A percentile compares a stretch with the other conserved stretches of the same genome.
Evolutionary conservation across 2,888 invertebrate genomes (phyloP).

Genomic region (Amblyjoppa fuscipennis): DNA sequence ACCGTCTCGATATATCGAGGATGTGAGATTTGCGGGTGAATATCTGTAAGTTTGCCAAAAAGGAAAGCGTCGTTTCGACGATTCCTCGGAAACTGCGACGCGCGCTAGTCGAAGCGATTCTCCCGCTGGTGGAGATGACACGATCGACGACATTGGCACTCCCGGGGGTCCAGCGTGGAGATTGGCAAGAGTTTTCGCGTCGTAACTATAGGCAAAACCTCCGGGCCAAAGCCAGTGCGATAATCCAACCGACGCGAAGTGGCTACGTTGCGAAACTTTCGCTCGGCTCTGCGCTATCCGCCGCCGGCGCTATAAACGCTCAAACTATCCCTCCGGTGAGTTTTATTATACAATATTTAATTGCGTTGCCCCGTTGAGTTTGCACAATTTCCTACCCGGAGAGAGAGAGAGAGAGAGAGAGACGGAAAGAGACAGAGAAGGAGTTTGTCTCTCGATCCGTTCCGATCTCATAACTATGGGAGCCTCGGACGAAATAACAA

Average conservation of each 20-base stretch:
- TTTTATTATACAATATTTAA: conserved; percentile 53
- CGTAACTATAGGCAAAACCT: not conserved
- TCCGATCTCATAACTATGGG: not conserved
- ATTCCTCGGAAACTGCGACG: conserved; percentile 18
- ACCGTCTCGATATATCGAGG: not conserved
- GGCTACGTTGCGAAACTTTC: conserved; percentile 34
- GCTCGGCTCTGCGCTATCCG: not conserved
- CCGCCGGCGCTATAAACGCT: not conserved
- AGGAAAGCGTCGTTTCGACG: conserved; percentile 28
- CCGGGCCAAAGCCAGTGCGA: conserved; percentile 1
- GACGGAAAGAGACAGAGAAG: not conserved
- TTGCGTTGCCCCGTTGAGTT: conserved; percentile 50
- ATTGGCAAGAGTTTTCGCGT: conserved; percentile 47
- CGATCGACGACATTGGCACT: conserved; percentile 37
- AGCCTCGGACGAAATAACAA: conserved; percentile 4
- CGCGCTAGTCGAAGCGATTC: conserved; percentile 20
- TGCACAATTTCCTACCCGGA: conserved; percentile 53
- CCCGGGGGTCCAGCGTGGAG: conserved; percentile 39
- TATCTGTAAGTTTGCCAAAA: conserved; percentile 37
- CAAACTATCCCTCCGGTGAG: conserved; percentile 7
- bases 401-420: not conserved
- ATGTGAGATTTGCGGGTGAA: not conserved
- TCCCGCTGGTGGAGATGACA: not conserved
- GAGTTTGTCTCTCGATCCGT: not conserved
- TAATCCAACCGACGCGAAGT: conserved; percentile 7